phyloP scores from a whole-genome alignment of 2,797 vertebrate genomes.

The Rhinophrynus dorsalis region DNA sequence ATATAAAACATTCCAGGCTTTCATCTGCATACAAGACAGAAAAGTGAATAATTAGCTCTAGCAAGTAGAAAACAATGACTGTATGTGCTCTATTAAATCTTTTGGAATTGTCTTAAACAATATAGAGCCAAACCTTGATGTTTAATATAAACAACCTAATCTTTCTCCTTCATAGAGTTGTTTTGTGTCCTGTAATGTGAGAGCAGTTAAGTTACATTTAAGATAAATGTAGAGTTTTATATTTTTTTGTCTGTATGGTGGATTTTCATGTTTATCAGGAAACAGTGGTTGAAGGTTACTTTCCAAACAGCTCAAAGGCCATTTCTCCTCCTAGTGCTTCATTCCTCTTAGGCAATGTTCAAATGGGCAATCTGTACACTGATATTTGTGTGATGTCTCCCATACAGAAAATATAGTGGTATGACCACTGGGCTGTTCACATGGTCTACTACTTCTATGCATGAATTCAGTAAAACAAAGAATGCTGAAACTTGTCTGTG shows the following conservation, averaged over 20 bases:
- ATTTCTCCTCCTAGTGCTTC: no score
- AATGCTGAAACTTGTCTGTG: no score
- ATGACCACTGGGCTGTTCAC: no score
- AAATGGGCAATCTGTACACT: no score
- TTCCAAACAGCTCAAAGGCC: no score
- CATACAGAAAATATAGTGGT: no score
- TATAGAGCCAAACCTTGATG: slow-evolving; percentile 2
- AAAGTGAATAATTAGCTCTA: slow-evolving; percentile 54
- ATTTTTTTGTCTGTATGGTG: background rate
- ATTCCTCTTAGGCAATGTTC: no score
- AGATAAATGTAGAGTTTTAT: background rate
- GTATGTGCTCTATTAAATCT: slow-evolving; percentile 45
- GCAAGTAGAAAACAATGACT: slow-evolving; percentile 24
- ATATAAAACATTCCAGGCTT: slow-evolving; percentile 27
- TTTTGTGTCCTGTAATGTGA: slow-evolving; percentile 3
- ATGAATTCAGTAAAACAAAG: no score
- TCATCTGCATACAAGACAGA: slow-evolving; percentile 49
- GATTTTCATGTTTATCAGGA: no score
- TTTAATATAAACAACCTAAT: slow-evolving; percentile 29
- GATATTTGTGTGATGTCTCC: no score
- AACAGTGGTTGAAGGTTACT: no score
- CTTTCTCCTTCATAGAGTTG: slow-evolving; percentile 1
- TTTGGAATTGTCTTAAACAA: slow-evolving; percentile 30
- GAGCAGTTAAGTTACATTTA: background rate
- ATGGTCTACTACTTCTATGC: no score